Percentiles rank a stretch among this genome's conserved stretches.
Evolutionary conservation across 2,888 invertebrate species (phyloP).

Genomic region (Sminthurinus aureus): DNA sequence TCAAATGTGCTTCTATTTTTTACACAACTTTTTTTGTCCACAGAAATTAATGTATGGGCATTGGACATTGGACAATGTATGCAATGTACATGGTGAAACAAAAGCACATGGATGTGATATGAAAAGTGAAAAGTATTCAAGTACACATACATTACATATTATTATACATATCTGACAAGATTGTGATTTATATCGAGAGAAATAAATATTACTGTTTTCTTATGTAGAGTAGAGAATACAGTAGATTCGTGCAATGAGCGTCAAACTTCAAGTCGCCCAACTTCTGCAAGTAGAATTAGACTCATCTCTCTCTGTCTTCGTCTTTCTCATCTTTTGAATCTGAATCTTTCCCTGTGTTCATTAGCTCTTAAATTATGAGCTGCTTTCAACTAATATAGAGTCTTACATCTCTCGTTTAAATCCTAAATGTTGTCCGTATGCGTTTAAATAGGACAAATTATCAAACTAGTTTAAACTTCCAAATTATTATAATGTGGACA

Average conservation of each 20-base stretch:
- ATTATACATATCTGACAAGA: neutral
- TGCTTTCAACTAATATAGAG: neutral
- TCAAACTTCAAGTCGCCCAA: neutral
- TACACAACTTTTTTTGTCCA: too few species aligned
- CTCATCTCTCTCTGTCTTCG: too few species aligned
- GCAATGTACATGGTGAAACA: neutral
- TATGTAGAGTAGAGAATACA: neutral
- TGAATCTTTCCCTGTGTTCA: neutral
- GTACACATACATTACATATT: neutral
- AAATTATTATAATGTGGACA: neutral
- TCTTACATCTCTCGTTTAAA: neutral
- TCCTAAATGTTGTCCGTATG: too few species aligned
- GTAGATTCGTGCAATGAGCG: neutral
- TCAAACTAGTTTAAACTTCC: neutral
- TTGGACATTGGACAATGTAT: neutral
- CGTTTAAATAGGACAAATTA: neutral
- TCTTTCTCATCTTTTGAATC: neutral
- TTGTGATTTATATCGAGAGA: neutral
- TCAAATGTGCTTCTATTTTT: too few species aligned
- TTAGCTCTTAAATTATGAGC: neutral
- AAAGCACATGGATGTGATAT: neutral
- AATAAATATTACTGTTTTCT: neutral
- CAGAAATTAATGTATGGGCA: neutral
- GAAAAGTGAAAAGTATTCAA: neutral
- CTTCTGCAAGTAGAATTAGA: too few species aligned